Percentiles rank a stretch among this genome's conserved stretches.
These are phyloP conservation scores for Acleris emargana DNA, from an alignment of 2,888 invertebrate species.

Conservation along the genomic window DNA sequence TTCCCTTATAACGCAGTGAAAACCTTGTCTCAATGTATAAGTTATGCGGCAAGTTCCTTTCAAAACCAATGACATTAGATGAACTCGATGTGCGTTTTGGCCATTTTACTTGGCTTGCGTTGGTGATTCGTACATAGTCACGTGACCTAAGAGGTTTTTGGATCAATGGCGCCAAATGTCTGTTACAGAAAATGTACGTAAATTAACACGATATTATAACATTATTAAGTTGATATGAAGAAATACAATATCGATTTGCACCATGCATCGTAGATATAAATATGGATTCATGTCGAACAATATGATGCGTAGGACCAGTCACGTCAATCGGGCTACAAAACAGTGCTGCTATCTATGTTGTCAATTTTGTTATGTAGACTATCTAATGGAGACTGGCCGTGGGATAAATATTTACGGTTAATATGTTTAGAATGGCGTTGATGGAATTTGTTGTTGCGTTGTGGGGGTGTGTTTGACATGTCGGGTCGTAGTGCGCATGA, in stretches of 20 bases:
- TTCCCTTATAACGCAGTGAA: slow-evolving; percentile 55
- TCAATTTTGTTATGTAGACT: slow-evolving; percentile 86
- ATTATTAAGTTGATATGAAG: slow-evolving; percentile 47
- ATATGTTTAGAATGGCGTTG: slow-evolving; percentile 64
- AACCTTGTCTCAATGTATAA: slow-evolving; percentile 72
- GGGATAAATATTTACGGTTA: slow-evolving; percentile 86
- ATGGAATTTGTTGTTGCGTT: slow-evolving; percentile 46
- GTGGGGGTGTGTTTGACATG: slow-evolving; percentile 53
- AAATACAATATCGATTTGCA: slow-evolving; percentile 48
- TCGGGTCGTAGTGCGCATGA: slow-evolving; percentile 31
- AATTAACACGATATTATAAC: slow-evolving; percentile 53
- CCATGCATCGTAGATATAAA: slow-evolving; percentile 50
- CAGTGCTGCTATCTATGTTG: slow-evolving; percentile 91
- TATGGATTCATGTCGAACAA: slow-evolving; percentile 49
- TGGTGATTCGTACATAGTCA: slow-evolving; percentile 83
- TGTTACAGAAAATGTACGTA: slow-evolving; percentile 81
- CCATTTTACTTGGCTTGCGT: slow-evolving; percentile 84
- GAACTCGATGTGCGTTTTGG: slow-evolving; percentile 83
- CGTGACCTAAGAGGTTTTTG: slow-evolving; percentile 80
- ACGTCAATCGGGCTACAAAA: slow-evolving; percentile 84
- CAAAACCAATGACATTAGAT: slow-evolving; percentile 79
- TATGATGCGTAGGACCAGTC: slow-evolving; percentile 75
- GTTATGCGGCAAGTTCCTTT: slow-evolving; percentile 73
- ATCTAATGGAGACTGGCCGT: slow-evolving; percentile 86
- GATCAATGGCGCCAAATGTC: slow-evolving; percentile 84